A percentile compares a stretch with the other conserved stretches of the same genome.
phyloP scores from a whole-genome alignment of 2,888 invertebrate species.

The Orchesella flavescens region DNA sequence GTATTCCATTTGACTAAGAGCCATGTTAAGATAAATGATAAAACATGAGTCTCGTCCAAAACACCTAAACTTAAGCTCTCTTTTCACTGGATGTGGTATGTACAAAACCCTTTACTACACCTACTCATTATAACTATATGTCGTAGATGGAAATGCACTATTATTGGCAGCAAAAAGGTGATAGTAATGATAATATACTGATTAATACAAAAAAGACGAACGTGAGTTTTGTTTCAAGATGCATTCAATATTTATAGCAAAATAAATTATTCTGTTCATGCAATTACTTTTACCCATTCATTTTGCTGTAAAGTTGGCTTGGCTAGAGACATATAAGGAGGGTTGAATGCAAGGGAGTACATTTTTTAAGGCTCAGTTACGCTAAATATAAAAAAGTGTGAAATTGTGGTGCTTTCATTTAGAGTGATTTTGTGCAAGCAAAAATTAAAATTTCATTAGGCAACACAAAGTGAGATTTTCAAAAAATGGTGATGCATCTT shows the following conservation, averaged over 20 bases:
- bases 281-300: no score
- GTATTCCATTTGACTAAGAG: slow-evolving; percentile 15
- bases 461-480: neutral
- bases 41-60: neutral
- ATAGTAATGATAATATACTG: no score
- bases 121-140: neutral
- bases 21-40: neutral
- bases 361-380: no score
- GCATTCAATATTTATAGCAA: no score
- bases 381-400: neutral
- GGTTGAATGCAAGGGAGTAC: no score
- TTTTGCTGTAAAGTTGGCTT: no score
- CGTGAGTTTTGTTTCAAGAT: no score
- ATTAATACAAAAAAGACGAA: no score
- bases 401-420: neutral
- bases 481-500: neutral
- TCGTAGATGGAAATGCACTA: neutral
- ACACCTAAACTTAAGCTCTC: neutral
- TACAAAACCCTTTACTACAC: neutral
- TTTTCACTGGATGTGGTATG: neutral
- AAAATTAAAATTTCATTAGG: neutral
- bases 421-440: neutral
- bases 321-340: no score
- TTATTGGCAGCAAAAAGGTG: neutral
- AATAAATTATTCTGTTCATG: no score